Evolutionary conservation across 2,888 invertebrate genomes (phyloP).

Genomic region (Adineta ricciae): DNA sequence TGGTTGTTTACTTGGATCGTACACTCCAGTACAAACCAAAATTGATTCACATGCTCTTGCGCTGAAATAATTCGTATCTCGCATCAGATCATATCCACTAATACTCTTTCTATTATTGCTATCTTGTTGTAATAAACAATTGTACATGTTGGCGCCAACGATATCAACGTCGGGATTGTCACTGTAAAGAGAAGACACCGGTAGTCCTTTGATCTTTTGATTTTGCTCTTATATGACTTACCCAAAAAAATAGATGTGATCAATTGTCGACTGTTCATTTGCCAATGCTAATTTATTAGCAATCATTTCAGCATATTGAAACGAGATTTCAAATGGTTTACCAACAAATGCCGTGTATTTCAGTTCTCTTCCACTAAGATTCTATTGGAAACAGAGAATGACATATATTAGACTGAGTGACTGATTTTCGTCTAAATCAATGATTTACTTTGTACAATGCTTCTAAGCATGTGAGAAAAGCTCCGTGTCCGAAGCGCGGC

Average conservation of each 20-base stretch:
- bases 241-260: slow-evolving; percentile 48
- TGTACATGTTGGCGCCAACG: slow-evolving; percentile 43
- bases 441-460: slow-evolving; percentile 44
- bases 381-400: slow-evolving; percentile 38
- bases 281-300: slow-evolving; percentile 35
- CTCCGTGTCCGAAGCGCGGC: slow-evolving; percentile 50
- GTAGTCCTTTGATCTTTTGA: no score
- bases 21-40: slow-evolving; percentile 33
- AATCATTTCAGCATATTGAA: slow-evolving; percentile 48
- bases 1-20: slow-evolving; percentile 25
- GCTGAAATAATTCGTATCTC: neutral
- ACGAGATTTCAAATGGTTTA: slow-evolving; percentile 50
- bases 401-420: no score
- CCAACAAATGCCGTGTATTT: slow-evolving; percentile 46
- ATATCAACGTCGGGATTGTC: slow-evolving; percentile 49
- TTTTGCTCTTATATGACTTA: slow-evolving; percentile 37
- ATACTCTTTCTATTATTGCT: neutral
- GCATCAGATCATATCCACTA: neutral
- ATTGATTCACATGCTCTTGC: slow-evolving; percentile 22
- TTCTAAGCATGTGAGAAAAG: slow-evolving; percentile 48
- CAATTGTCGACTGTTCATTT: slow-evolving; percentile 30
- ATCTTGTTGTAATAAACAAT: slow-evolving; percentile 1
- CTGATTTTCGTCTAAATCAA: neutral
- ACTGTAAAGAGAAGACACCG: slow-evolving; percentile 37
- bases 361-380: slow-evolving; percentile 46